phyloP scores from a whole-genome alignment of 2,888 invertebrate species.

The Leptopterna dolabrata region DNA sequence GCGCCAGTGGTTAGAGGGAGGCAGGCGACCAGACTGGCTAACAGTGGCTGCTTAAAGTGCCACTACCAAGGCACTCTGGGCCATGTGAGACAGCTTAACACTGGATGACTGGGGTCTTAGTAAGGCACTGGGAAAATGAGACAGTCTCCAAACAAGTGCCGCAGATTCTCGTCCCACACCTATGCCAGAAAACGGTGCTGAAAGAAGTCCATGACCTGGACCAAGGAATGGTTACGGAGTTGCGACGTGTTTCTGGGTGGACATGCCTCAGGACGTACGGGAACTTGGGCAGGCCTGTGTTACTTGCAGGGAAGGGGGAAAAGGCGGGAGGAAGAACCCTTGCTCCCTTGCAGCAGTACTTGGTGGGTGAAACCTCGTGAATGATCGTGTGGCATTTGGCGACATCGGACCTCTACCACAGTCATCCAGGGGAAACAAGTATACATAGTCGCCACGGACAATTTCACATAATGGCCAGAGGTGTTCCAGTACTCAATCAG shows the following conservation, averaged over 20 bases:
- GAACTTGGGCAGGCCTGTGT: background rate
- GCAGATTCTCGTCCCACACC: background rate
- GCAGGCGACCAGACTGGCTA: background rate
- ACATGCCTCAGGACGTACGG: background rate
- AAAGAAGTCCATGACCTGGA: conserved; percentile 57
- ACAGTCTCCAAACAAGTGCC: too few species aligned
- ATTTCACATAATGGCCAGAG: conserved; percentile 64
- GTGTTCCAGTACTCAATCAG: conserved; percentile 64
- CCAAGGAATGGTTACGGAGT: background rate
- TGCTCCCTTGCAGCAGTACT: background rate
- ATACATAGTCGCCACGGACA: conserved; percentile 61
- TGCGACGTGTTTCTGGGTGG: background rate
- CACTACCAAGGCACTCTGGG: conserved; percentile 19
- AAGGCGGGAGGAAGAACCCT: background rate
- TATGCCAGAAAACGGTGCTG: conserved; percentile 39
- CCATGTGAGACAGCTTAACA: too few species aligned
- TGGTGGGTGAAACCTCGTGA: background rate
- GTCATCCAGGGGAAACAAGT: conserved; percentile 61
- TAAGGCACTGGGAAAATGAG: background rate
- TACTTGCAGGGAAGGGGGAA: too few species aligned
- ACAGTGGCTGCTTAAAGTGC: background rate
- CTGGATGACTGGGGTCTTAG: conserved; percentile 55
- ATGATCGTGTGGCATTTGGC: background rate
- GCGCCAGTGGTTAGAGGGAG: background rate
- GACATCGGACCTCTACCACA: conserved; percentile 54